Evolutionary conservation across 2,888 invertebrate genomes (phyloP).

Genomic region (Ischnura elegans): DNA sequence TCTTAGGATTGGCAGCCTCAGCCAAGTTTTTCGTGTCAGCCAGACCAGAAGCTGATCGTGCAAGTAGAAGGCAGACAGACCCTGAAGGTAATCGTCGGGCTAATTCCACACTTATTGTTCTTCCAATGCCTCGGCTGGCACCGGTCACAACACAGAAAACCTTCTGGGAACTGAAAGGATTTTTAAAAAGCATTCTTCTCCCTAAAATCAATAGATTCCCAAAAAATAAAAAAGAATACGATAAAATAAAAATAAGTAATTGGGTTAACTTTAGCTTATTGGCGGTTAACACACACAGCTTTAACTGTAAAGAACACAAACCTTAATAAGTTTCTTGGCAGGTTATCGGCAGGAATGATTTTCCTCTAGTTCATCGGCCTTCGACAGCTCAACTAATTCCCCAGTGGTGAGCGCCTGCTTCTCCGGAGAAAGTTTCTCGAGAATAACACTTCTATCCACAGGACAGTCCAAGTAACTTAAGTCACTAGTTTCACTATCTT

Average conservation of each 20-base stretch:
- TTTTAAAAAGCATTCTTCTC: neutral
- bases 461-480: constrained; percentile 74
- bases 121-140: constrained; percentile 93
- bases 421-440: constrained; percentile 77
- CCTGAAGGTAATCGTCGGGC: constrained; percentile 83
- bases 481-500: constrained; percentile 76
- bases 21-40: constrained; percentile 82
- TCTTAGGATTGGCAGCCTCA: constrained; percentile 78
- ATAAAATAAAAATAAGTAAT: neutral
- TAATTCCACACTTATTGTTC: constrained; percentile 87
- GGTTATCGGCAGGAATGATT: constrained; percentile 71
- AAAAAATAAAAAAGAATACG: neutral
- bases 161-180: constrained; percentile 72
- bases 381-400: constrained; percentile 78
- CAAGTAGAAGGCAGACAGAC: constrained; percentile 88
- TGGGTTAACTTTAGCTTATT: too few species aligned
- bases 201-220: neutral
- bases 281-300: too few species aligned
- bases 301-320: too few species aligned
- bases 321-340: neutral
- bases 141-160: constrained; percentile 86
- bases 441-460: constrained; percentile 78
- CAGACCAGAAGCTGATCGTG: constrained; percentile 85
- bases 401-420: constrained; percentile 78
- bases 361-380: constrained; percentile 78